These are phyloP conservation scores for Diorhabda carinulata DNA, from an alignment of 1,140 invertebrate genomes.

Conservation along the genomic window DNA sequence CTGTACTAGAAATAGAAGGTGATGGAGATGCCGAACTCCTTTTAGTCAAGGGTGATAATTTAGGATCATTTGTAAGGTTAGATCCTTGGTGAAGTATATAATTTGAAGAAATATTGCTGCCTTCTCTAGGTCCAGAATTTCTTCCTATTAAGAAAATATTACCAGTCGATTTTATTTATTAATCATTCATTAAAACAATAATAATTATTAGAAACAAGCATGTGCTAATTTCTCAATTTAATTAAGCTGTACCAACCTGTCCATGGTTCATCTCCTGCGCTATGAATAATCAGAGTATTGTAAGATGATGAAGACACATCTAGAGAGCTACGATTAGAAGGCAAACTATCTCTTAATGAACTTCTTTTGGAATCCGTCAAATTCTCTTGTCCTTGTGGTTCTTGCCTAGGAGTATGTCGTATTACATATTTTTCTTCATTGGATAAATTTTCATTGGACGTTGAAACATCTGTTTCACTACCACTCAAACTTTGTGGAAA, in stretches of 20 bases:
- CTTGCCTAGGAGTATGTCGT: slow-evolving; percentile 76
- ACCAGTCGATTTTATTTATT: background rate
- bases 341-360: slow-evolving; percentile 66
- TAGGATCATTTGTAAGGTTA: slow-evolving; percentile 36
- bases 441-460: slow-evolving; percentile 85
- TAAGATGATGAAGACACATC: slow-evolving; percentile 74
- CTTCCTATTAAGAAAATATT: slow-evolving; percentile 29
- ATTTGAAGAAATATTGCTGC: slow-evolving; percentile 30
- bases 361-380: slow-evolving; percentile 63
- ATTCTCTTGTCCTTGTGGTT: slow-evolving; percentile 89
- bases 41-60: slow-evolving; percentile 38
- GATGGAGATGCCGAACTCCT: slow-evolving; percentile 41
- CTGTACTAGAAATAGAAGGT: slow-evolving; percentile 36
- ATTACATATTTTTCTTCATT: slow-evolving; percentile 81
- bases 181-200: no score
- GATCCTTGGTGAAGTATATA: slow-evolving; percentile 32
- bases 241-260: slow-evolving; percentile 48
- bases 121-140: slow-evolving; percentile 39
- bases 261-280: slow-evolving; percentile 66
- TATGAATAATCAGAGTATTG: slow-evolving; percentile 77
- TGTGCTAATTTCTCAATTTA: background rate
- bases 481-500: slow-evolving; percentile 74
- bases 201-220: background rate
- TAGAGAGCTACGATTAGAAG: slow-evolving; percentile 68
- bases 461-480: slow-evolving; percentile 86